Evolutionary conservation across 2,113 vertebrate genomes (phyloP), one percentile per base, ranked within the genome.

Genomic region (Aleadryas rufinucha): DNA sequence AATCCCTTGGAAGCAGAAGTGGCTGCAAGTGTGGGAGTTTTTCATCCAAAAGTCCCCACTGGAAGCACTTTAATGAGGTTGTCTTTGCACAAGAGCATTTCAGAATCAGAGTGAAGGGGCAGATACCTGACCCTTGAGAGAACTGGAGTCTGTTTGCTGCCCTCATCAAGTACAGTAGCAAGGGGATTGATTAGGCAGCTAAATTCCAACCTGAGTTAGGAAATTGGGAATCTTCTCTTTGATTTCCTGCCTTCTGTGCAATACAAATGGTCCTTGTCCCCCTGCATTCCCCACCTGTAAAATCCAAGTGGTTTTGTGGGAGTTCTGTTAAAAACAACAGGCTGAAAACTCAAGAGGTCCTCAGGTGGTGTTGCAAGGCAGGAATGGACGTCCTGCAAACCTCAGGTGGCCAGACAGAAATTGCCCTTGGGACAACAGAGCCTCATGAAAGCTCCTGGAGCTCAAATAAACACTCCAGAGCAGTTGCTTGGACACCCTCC

Each of bases 401-500:
- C 95, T 91, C 93, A 94, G 84, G 93, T 82, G 84, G 78, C 78
- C 94, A 93, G 92, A 89, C 86, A 90, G 83, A 50, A 59, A 19
- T 4, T 24, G 42, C 64, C n/a, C 60, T 49, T 31, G 87, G 4
- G 76, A 86, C 14, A 12, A 6, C 54, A 89, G 87, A 74, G 57
- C 71, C 90, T 70, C 75, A 57, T n/a, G 96, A 90, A 87, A 93
- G 93, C 83, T 95, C 75, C 64, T 90, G 57, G 59, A n/a, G 68
- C 88, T 93, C 84, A 33, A 93, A 85, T n/a, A 96, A 97, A 96
- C 93, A 94, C 84, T 50, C 53, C 35, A 5, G 31, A 42, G 71
- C 87, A 93, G 95, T 96, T 95, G 94, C 96, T 94, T 88, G 69
- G 95, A 96, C 95, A 96, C 92, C 30, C 90, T 49, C 26, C 14